Conservation (phyloP, 1,140 invertebrate species). For the Mesaphorura yosii region DNA sequence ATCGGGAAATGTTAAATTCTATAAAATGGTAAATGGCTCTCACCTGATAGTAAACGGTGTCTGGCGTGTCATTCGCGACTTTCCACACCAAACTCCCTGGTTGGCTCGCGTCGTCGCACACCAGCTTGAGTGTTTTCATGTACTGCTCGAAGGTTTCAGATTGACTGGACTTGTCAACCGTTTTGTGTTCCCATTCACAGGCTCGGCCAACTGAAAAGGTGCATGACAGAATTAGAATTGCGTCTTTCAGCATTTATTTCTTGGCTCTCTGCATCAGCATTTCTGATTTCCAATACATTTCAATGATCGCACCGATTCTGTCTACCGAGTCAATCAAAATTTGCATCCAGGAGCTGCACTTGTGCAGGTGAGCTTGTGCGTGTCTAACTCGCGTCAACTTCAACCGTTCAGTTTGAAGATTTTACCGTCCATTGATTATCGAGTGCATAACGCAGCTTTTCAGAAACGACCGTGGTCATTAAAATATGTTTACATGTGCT, state of each 20-base stretch:
- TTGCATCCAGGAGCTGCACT: too few relatives aligned
- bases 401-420: too few relatives aligned
- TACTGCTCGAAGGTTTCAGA: slow-evolving; percentile 62
- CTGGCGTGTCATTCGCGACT: slow-evolving; percentile 63
- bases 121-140: slow-evolving; percentile 56
- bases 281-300: too few relatives aligned
- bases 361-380: too few relatives aligned
- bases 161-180: slow-evolving; percentile 50
- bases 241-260: too few relatives aligned
- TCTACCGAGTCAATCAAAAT: too few relatives aligned
- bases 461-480: too few relatives aligned
- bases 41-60: slow-evolving; percentile 80
- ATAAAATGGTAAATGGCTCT: slow-evolving; percentile 8
- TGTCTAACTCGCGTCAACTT: too few relatives aligned
- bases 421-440: not conserved
- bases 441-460: not conserved
- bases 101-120: slow-evolving; percentile 56
- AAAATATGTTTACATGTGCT: not conserved
- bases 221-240: too few relatives aligned
- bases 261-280: too few relatives aligned
- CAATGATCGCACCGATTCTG: too few relatives aligned
- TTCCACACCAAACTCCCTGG: slow-evolving; percentile 66
- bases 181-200: slow-evolving; percentile 65
- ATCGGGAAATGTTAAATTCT: not conserved
- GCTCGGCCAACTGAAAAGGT: slow-evolving; percentile 48